A percentile compares a stretch with the other conserved stretches of the same genome.
phyloP scores from a whole-genome alignment of 2,113 vertebrate species.

The Hylia prasina region DNA sequence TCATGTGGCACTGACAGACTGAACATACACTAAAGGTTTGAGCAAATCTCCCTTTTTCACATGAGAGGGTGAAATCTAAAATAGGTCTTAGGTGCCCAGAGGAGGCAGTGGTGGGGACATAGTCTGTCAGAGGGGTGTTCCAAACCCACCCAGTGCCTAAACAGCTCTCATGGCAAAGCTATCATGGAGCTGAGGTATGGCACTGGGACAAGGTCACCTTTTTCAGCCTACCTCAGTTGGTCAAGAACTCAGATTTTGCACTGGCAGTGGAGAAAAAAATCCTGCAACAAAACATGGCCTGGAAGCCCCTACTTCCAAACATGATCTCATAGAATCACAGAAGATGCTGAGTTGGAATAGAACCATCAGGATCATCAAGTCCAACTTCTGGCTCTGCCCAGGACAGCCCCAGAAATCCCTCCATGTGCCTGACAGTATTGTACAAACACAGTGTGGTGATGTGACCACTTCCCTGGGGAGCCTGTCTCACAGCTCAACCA shows the following conservation, averaged over 20 bases:
- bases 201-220: background rate
- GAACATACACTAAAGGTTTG: background rate
- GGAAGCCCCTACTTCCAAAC: background rate
- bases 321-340: background rate
- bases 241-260: background rate
- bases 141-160: background rate
- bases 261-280: background rate
- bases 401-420: background rate
- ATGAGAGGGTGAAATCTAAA: background rate
- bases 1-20: background rate
- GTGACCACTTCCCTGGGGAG: background rate
- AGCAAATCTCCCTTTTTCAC: background rate
- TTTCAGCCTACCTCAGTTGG: background rate
- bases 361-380: fast-evolving
- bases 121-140: background rate
- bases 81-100: background rate
- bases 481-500: background rate
- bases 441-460: background rate
- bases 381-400: background rate
- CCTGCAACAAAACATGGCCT: background rate
- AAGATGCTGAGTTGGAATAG: background rate
- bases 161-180: background rate
- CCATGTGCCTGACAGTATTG: background rate
- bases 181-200: background rate
- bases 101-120: background rate